Percentiles rank a stretch among this genome's conserved stretches.
phyloP scores from a whole-genome alignment of 2,888 invertebrate species.

The Phortica okadai region DNA sequence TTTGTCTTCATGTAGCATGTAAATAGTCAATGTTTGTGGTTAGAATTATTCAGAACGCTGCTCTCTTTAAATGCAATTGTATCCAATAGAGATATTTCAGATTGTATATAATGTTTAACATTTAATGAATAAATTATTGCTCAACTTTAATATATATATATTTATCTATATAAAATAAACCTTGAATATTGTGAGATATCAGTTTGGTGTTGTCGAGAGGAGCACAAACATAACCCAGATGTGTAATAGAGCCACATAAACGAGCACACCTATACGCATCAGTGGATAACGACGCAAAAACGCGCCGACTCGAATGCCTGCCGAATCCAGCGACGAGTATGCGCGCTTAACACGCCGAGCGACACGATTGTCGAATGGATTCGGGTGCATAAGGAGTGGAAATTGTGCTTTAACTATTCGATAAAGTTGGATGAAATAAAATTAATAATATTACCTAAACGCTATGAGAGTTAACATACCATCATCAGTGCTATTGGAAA shows the following conservation, averaged over 20 bases:
- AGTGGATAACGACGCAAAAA: slow-evolving; percentile 89
- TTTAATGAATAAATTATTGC: slow-evolving; percentile 47
- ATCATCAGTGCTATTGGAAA: slow-evolving; percentile 83
- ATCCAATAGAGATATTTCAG: slow-evolving; percentile 6
- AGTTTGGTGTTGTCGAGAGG: slow-evolving; percentile 80
- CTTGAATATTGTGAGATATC: slow-evolving; percentile 25
- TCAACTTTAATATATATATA: slow-evolving; percentile 38
- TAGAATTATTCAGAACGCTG: background rate
- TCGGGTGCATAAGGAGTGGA: slow-evolving; percentile 84
- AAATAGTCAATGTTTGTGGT: slow-evolving; percentile 14
- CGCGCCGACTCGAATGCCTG: slow-evolving; percentile 87
- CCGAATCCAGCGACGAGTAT: slow-evolving; percentile 85
- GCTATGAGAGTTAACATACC: slow-evolving; percentile 71
- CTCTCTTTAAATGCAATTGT: slow-evolving; percentile 10
- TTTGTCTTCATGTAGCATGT: background rate
- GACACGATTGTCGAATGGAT: slow-evolving; percentile 86
- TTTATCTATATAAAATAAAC: background rate
- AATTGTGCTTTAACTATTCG: slow-evolving; percentile 80
- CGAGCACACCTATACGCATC: slow-evolving; percentile 87
- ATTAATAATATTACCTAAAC: background rate
- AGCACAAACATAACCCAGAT: slow-evolving; percentile 89
- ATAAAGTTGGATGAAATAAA: no score
- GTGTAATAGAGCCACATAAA: slow-evolving; percentile 91
- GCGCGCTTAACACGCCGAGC: slow-evolving; percentile 86
- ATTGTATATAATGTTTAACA: slow-evolving; percentile 25